A percentile compares a stretch with the other conserved stretches of the same genome.
Evolutionary conservation across 2,888 invertebrate genomes (phyloP).

Genomic region (Nemoura dubitans): DNA sequence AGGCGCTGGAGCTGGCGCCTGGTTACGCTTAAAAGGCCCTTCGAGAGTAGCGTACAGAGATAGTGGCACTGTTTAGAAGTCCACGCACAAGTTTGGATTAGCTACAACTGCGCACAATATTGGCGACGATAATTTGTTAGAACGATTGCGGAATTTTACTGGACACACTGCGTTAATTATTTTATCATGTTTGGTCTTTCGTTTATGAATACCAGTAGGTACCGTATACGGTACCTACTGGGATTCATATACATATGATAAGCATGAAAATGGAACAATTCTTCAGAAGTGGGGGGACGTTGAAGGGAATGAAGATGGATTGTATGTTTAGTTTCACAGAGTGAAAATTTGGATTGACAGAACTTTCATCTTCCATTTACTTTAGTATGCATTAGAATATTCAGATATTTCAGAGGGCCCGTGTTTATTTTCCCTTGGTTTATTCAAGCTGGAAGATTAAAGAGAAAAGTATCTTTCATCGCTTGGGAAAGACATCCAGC

Average conservation of each 20-base stretch:
- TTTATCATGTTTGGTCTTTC: no score
- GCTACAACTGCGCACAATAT: background rate
- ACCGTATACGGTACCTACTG: no score
- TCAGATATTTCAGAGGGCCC: background rate
- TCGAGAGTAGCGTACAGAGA: background rate
- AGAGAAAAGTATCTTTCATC: slow-evolving; percentile 1
- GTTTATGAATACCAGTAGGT: no score
- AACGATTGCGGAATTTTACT: no score
- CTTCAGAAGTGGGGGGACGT: background rate
- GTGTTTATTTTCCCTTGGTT: background rate
- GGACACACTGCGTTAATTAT: no score
- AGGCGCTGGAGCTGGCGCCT: background rate
- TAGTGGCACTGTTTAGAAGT: background rate
- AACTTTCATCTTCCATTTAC: slow-evolving; percentile 21
- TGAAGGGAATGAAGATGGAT: slow-evolving; percentile 24
- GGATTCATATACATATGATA: no score
- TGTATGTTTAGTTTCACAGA: slow-evolving; percentile 15
- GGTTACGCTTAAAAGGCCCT: background rate
- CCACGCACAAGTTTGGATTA: background rate
- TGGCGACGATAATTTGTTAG: background rate
- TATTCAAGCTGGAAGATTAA: slow-evolving; percentile 10
- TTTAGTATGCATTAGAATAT: slow-evolving; percentile 17
- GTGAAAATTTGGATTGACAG: slow-evolving; percentile 10
- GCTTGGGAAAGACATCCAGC: background rate
- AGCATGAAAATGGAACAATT: background rate